Conservation (phyloP, 2,888 invertebrate genomes). For the Lithophane semibrunnea region DNA sequence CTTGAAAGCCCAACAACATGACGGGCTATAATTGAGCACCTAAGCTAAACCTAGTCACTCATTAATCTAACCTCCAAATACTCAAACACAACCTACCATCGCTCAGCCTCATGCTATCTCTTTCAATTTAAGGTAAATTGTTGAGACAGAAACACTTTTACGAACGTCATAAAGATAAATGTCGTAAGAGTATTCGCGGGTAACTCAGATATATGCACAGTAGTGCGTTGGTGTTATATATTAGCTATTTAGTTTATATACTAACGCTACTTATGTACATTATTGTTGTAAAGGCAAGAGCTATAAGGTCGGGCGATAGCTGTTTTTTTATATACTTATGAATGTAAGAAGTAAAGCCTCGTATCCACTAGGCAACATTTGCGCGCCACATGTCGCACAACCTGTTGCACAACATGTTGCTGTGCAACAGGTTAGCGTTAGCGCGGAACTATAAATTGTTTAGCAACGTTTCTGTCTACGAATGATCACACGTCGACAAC, state of each 20-base stretch:
- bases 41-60: slow-evolving; percentile 54
- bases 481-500: too few relatives aligned
- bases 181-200: slow-evolving; percentile 18
- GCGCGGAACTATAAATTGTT: too few relatives aligned
- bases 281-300: slow-evolving; percentile 83
- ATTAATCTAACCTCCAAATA: slow-evolving; percentile 22
- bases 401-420: too few relatives aligned
- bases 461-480: too few relatives aligned
- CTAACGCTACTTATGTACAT: slow-evolving; percentile 66
- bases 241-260: slow-evolving; percentile 50
- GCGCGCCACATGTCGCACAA: too few relatives aligned
- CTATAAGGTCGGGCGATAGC: slow-evolving; percentile 84
- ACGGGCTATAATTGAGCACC: slow-evolving; percentile 54
- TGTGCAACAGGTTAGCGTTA: too few relatives aligned
- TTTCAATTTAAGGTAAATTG: neutral
- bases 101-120: neutral
- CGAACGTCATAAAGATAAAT: neutral
- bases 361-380: too few relatives aligned
- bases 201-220: slow-evolving; percentile 19
- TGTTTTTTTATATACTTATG: slow-evolving; percentile 68
- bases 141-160: neutral
- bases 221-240: slow-evolving; percentile 28
- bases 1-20: slow-evolving; percentile 17
- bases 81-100: slow-evolving; percentile 27
- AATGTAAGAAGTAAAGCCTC: slow-evolving; percentile 21